A percentile compares a stretch with the other conserved stretches of the same genome.
phyloP scores from a whole-genome alignment of 2,797 vertebrate genomes.

The Siniperca scherzeri region DNA sequence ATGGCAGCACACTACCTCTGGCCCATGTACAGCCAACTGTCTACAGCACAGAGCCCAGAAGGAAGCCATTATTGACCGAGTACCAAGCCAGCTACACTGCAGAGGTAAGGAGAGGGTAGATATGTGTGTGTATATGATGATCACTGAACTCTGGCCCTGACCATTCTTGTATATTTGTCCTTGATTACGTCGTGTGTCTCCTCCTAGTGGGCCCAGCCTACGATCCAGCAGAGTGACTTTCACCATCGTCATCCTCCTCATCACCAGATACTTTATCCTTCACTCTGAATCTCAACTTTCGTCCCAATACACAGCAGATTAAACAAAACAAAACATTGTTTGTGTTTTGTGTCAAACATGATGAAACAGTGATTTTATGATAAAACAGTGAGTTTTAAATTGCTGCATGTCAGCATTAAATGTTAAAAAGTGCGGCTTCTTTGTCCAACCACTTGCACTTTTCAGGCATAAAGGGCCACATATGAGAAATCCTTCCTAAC shows the following conservation, averaged over 20 bases:
- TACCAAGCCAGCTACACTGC: conserved; percentile 43
- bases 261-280: background rate
- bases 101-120: conserved; percentile 15
- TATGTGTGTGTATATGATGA: background rate
- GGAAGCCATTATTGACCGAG: conserved; percentile 6
- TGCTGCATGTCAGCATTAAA: background rate
- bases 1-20: background rate
- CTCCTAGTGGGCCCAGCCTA: conserved; percentile 22
- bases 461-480: background rate
- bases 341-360: conserved; percentile 11
- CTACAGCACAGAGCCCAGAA: background rate
- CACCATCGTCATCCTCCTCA: background rate
- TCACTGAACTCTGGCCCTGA: background rate
- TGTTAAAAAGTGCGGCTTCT: background rate
- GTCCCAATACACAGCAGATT: conserved; percentile 34
- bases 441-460: background rate
- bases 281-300: conserved; percentile 1
- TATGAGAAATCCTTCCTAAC: background rate
- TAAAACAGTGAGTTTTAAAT: background rate
- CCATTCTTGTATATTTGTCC: background rate
- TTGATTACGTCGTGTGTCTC: conserved; percentile 1
- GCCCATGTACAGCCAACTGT: background rate
- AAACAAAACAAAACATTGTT: background rate
- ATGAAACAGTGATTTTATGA: background rate
- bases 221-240: conserved; percentile 3